Base-by-base conservation (phyloP, 1,140 invertebrate genomes). In the Batillaria attramentaria region DNA sequence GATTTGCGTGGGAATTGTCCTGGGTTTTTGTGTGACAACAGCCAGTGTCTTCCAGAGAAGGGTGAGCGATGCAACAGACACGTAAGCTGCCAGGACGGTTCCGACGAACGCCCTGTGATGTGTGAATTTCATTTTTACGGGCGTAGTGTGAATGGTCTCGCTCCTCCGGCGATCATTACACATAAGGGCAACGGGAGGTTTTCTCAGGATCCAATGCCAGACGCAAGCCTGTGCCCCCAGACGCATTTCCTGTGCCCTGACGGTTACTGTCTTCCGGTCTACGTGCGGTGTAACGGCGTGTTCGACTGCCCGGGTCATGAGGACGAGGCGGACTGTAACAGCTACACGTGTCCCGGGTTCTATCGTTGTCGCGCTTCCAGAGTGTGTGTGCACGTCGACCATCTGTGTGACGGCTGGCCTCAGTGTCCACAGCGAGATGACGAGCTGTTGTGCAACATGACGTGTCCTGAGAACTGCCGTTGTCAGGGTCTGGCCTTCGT, bases 361-460 rank as follows among this genome's bases (percentile, higher is more conserved):
- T 74, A 74, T 31, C 72, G 72, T 35, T 74, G 72, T 74, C 72
- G 39, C 28, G 43, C 33, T 20, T 74, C 72, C 46, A 18, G 50
- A 57, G 72, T 74, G 31, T 74, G 72, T 60, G 46, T 74, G 46
- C 72, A 74, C 37, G 46, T 18, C 35, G 72, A 74, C 50, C 46
- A 74, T 50, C 46, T 74, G 41, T 74, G 72, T 42, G 72, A 74
- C 33, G 72, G 50, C 28, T 74, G 46, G 31, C 72, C 72, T 5
- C 72, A 74, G 72, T 74, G 72, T 74, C 50, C 72, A 13, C 72
- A 74, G n/a, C 72, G n/a, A 10, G 72, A 74, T n/a, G 72, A 74
- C 37, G 72, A 74, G 46, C 41, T 24, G 50, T 33, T 74, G 33
- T 74, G 72, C 60, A 4, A 60, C 31, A 6, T 18, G n/a, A 31